phyloP scores from a whole-genome alignment of 1,140 invertebrate species.

The Pseudobourletiella spinata region DNA sequence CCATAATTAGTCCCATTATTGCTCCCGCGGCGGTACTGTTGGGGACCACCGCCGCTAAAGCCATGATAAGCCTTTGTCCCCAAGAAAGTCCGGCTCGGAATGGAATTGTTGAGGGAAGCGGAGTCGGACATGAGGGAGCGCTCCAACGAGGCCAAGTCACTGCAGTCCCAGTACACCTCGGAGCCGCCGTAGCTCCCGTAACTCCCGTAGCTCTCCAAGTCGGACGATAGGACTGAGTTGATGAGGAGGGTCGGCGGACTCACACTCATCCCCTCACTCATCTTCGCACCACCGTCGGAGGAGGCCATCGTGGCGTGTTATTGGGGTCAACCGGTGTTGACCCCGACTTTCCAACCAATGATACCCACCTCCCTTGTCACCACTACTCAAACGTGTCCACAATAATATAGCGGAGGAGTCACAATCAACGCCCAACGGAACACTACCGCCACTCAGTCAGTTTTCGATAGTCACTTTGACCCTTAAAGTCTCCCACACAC shows the following conservation, averaged over 20 bases:
- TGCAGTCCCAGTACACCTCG: slow-evolving; percentile 26
- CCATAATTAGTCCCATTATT: not conserved
- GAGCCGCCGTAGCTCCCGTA: slow-evolving; percentile 9
- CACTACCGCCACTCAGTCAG: too few relatives aligned
- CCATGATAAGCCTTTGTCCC: not conserved
- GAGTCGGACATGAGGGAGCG: slow-evolving; percentile 10
- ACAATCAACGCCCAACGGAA: too few relatives aligned
- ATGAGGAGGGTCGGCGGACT: slow-evolving; percentile 12
- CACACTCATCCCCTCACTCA: slow-evolving; percentile 5
- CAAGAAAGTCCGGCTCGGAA: not conserved
- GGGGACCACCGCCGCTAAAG: not conserved
- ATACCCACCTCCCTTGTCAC: too few relatives aligned
- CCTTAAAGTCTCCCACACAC: too few relatives aligned
- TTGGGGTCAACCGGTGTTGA: too few relatives aligned
- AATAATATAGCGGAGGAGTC: too few relatives aligned
- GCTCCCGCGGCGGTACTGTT: not conserved
- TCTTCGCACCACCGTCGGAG: too few relatives aligned
- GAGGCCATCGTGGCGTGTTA: too few relatives aligned
- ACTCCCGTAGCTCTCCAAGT: slow-evolving; percentile 3
- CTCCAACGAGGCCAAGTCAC: slow-evolving; percentile 20
- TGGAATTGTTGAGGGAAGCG: slow-evolving; percentile 11
- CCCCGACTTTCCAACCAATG: too few relatives aligned
- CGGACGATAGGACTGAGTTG: slow-evolving; percentile 13
- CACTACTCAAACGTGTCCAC: too few relatives aligned
- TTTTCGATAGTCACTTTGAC: too few relatives aligned